These are phyloP conservation scores for Gopherus evgoodei DNA, from an alignment of 2,113 vertebrate genomes.

Conservation along the genomic window DNA sequence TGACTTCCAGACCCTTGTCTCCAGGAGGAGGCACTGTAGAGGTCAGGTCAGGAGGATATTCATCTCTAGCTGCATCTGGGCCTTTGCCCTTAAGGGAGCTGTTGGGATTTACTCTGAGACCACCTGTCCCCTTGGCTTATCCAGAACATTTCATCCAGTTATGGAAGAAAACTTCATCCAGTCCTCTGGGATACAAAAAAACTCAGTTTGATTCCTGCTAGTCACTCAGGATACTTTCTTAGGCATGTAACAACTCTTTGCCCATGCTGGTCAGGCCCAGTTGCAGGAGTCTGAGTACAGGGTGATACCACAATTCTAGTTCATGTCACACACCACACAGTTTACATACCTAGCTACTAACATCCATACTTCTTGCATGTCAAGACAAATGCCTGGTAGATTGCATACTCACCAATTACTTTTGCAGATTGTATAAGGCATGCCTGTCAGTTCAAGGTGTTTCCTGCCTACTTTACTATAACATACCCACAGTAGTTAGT, in stretches of 20 bases:
- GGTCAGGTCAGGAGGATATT: background rate
- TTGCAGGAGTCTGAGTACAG: no score
- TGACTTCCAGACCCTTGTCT: background rate
- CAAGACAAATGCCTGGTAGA: background rate
- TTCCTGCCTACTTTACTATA: background rate
- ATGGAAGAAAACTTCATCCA: no score
- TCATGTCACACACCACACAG: no score
- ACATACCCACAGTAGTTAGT: background rate
- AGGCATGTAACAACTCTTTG: no score
- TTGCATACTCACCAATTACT: background rate
- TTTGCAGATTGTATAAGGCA: no score
- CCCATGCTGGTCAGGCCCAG: no score
- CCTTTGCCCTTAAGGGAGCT: background rate
- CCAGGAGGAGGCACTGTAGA: background rate
- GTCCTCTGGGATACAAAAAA: no score
- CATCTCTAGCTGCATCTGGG: background rate
- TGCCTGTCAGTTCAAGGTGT: background rate
- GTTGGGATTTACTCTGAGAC: background rate
- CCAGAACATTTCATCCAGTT: no score
- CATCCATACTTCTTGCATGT: background rate
- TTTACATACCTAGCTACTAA: background rate
- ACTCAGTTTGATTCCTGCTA: no score
- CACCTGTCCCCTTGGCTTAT: no score
- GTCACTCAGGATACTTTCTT: no score
- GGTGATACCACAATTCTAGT: no score